phyloP scores from a whole-genome alignment of 2,113 vertebrate species.

The Oryzias melastigma region DNA sequence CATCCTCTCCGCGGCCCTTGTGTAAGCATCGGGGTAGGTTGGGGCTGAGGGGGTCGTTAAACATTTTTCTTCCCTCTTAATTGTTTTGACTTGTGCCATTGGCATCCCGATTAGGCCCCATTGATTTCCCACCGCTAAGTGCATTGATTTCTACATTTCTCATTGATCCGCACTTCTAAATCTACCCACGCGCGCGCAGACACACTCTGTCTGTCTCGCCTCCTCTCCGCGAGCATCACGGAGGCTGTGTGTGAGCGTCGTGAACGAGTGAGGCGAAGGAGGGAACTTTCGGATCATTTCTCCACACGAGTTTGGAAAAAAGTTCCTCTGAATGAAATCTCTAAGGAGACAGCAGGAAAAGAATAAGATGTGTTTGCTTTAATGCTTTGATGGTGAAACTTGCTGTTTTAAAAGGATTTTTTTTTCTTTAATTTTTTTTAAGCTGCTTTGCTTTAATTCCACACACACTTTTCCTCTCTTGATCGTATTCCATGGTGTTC shows the following conservation, averaged over 20 bases:
- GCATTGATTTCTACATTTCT: slow-evolving; percentile 98
- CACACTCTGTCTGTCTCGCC: slow-evolving; percentile 46
- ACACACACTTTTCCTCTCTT: slow-evolving; percentile 27
- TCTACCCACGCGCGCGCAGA: slow-evolving; percentile 80
- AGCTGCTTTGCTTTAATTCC: slow-evolving; percentile 17
- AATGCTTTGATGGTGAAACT: not conserved
- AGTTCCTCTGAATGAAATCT: too few species aligned
- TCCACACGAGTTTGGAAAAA: too few species aligned
- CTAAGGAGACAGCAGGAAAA: too few species aligned
- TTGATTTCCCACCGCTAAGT: slow-evolving; percentile 95
- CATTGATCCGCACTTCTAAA: slow-evolving; percentile 95
- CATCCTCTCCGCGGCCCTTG: slow-evolving; percentile 36
- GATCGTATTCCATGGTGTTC: slow-evolving; percentile 63
- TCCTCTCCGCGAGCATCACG: slow-evolving; percentile 36
- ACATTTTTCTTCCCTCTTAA: slow-evolving; percentile 95
- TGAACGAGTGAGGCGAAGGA: not conserved
- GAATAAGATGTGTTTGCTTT: not conserved
- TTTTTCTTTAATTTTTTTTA: not conserved
- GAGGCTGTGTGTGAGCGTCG: slow-evolving; percentile 10
- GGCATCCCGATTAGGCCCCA: slow-evolving; percentile 96
- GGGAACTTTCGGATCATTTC: not conserved
- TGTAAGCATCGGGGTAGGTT: slow-evolving; percentile 57
- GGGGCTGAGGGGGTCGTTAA: slow-evolving; percentile 80
- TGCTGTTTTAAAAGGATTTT: slow-evolving; percentile 9
- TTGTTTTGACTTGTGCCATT: slow-evolving; percentile 98